Base-by-base conservation (phyloP, 2,113 vertebrate genomes). In the Salvelinus fontinalis region DNA sequence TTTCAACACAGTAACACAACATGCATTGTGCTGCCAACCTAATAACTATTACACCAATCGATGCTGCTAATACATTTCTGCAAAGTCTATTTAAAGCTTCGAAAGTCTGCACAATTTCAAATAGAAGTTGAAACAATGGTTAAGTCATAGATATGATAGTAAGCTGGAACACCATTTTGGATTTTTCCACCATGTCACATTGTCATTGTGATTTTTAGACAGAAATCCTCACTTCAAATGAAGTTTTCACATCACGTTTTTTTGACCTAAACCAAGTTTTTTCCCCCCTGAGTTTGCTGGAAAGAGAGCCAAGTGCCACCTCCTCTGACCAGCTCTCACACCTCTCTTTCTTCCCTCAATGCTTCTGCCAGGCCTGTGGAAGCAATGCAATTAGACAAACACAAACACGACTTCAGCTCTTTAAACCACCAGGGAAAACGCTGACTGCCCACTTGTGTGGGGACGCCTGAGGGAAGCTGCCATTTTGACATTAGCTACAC, bases 361-460 rank as follows among this genome's bases (percentile, higher is more conserved):
- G 73, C 75, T 88, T 84, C 84, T 86, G 77, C 71, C 85, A 83
- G 89, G 76, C 39, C 83, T 84, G 88, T 90, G 90, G 90, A 92
- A 91, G 86, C 87, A 86, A 92, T 91, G 90, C 89, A 91, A 92
- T 91, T 91, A 91, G 81, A 90, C 90, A 91, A 90, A 91, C 78
- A 92, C 88, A 90, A 90, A 87, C 79, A 81, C 70, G 24, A 48
- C 26, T 66, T 67, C 75, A 82, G 85, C 87, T 87, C 73, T 85
- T 81, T 75, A 84, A 86, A 70, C 74, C 74, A 81, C 73, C 73
- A 69, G 77, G 82, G 85, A 87, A 88, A 86, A 77, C 49, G 77
- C 86, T 84, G 79, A 88, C 87, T 75, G 84, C 18, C 29, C 31
- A 64, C 59, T 48, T 67, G 14, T 27, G 26, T 13, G 16, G 8